Conservation (phyloP, 2,113 vertebrate species). For the Emberiza fucata region DNA sequence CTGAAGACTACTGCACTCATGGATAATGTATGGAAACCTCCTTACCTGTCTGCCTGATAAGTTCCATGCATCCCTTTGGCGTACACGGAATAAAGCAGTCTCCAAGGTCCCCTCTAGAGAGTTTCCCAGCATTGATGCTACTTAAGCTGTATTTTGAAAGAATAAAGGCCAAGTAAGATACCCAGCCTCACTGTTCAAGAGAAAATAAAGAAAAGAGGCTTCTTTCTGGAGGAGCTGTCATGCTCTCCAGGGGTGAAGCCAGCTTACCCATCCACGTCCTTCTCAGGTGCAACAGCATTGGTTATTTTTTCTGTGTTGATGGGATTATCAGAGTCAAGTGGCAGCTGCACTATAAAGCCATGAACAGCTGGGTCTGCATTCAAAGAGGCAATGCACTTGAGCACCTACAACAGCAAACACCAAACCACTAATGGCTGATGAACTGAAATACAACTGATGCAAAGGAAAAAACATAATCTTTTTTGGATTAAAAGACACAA, state of each 20-base stretch:
- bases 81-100: conserved; percentile 97
- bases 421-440: background rate
- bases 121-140: conserved; percentile 92
- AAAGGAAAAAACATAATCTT: background rate
- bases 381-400: conserved; percentile 81
- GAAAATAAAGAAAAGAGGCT: background rate
- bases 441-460: background rate
- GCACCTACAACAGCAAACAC: conserved; percentile 75
- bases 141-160: conserved; percentile 80
- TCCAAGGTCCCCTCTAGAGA: conserved; percentile 89
- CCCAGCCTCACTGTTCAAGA: background rate
- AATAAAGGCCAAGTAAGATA: conserved; percentile 4
- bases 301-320: conserved; percentile 89
- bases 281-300: conserved; percentile 87
- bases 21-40: background rate
- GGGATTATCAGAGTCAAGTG: conserved; percentile 87
- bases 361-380: conserved; percentile 89
- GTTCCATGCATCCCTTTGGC: conserved; percentile 95
- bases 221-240: background rate
- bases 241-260: background rate
- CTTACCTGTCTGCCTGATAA: conserved; percentile 90
- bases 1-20: background rate
- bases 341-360: conserved; percentile 94
- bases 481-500: background rate
- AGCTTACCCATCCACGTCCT: conserved; percentile 95